Base-by-base conservation (phyloP, 2,888 invertebrate genomes). In the Belgica antarctica region DNA sequence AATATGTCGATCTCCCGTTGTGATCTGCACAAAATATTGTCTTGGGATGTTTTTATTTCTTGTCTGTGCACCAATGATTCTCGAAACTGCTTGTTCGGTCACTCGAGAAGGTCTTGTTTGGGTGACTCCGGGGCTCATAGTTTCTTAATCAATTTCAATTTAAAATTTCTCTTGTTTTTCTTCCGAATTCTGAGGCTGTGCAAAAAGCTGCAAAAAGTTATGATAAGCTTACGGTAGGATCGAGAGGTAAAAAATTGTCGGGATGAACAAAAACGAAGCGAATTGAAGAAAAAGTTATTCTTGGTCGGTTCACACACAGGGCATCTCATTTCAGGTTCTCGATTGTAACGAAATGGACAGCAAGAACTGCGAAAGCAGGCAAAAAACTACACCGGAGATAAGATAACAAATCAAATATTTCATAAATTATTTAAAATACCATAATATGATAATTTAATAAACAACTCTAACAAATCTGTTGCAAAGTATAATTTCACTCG, bases 1-100 rank as follows among this genome's bases (percentile, higher is more conserved):
- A 68, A 68, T 57, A 68, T 68, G 68, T 68, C 68, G 68, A 68
- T 68, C 68, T 68, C 68, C 68, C 34, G 57, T 57, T 68, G 68
- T 34, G 52, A 57, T 34, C 24, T 22, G 15, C 24, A 52, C 10
- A 57, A 68, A 31, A 47, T 57, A 24, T 63, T 63, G n/a, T 24
- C 24, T 47, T 46, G 24, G 2, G 59, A 41, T 68, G 27, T 22
- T 41, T 24, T 31, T 8, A n/a, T 41, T 19, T 57, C 47, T 68
- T 19, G 41, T 12, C 12, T 34, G 34, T 34, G 7, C 34, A 34
- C 7, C n/a, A n/a, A n/a, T n/a, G n/a, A n/a, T n/a, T n/a, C n/a
- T n/a, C 34, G 34, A 34, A 34, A 34, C 12, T n/a, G n/a, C 34
- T 34, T 34, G 12, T 34, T 34, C 41, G 41, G 10, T 41, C 24